phyloP scores from a whole-genome alignment of 2,888 invertebrate species.

The Microctonus brassicae region DNA sequence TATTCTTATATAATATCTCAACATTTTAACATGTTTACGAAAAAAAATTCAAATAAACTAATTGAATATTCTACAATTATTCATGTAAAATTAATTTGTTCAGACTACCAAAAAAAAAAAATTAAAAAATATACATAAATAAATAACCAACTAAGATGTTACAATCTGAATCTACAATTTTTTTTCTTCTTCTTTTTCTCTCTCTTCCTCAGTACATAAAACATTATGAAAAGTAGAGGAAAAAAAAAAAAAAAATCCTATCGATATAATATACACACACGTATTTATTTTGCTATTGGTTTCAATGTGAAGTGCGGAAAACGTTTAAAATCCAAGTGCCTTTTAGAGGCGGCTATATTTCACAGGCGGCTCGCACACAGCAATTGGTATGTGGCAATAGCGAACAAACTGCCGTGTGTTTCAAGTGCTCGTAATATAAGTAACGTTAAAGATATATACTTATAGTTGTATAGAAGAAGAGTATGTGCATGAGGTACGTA shows the following conservation, averaged over 20 bases:
- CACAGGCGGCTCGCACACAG: slow-evolving; percentile 18
- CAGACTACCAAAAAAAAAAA: no score
- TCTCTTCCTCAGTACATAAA: no score
- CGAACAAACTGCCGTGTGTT: slow-evolving; percentile 21
- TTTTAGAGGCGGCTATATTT: slow-evolving; percentile 22
- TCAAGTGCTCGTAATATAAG: slow-evolving; percentile 14
- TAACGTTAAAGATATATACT: slow-evolving; percentile 19
- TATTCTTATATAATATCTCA: no score
- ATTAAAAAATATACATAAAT: no score
- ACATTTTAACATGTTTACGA: no score
- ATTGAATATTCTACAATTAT: no score
- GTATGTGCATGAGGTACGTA: neutral
- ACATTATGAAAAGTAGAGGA: neutral
- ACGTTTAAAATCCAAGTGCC: slow-evolving; percentile 12
- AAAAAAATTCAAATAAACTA: no score
- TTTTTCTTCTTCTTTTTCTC: no score
- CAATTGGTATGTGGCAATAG: slow-evolving; percentile 26
- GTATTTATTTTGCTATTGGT: neutral
- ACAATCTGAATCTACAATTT: no score
- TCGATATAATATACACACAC: neutral
- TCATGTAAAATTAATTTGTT: no score
- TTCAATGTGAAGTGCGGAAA: slow-evolving; percentile 13
- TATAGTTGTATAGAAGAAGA: slow-evolving; percentile 11
- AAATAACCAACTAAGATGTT: no score
- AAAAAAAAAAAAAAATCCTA: neutral